A percentile compares a stretch with the other conserved stretches of the same genome.
Evolutionary conservation across 2,888 invertebrate species (phyloP).

Genomic region (Papilio gigon): DNA sequence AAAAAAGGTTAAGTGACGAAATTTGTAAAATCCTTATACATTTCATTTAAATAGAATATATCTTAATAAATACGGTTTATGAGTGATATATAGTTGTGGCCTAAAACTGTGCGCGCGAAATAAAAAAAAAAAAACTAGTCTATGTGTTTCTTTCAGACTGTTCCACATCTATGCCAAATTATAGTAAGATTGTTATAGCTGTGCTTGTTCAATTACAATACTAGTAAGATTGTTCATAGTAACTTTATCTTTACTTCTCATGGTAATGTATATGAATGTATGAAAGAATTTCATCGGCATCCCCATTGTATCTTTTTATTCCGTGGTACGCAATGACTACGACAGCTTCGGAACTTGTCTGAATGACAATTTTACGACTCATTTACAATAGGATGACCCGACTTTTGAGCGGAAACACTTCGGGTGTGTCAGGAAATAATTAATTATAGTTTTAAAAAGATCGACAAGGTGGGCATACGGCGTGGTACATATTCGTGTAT

Average conservation of each 20-base stretch:
- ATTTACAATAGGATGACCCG: slow-evolving; percentile 47
- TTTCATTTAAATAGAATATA: neutral
- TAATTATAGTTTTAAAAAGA: slow-evolving; percentile 61
- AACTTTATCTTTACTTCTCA: neutral
- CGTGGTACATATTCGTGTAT: slow-evolving; percentile 59
- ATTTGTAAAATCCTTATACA: neutral
- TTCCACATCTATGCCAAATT: too few relatives aligned
- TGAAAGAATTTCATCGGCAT: neutral
- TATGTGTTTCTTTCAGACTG: too few relatives aligned
- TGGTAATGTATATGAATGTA: neutral
- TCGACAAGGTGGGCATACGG: slow-evolving; percentile 65
- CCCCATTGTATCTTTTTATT: slow-evolving; percentile 18
- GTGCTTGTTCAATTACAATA: too few relatives aligned
- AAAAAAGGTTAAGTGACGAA: neutral
- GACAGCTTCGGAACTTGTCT: slow-evolving; percentile 42
- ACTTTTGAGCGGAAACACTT: slow-evolving; percentile 59
- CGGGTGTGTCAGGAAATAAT: slow-evolving; percentile 69
- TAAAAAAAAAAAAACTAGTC: too few relatives aligned
- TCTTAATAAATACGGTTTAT: neutral
- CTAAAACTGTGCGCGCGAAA: too few relatives aligned
- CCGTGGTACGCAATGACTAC: slow-evolving; percentile 5
- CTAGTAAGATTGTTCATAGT: too few relatives aligned
- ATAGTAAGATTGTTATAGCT: too few relatives aligned
- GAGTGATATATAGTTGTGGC: too few relatives aligned
- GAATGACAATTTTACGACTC: slow-evolving; percentile 50